A percentile compares a stretch with the other conserved stretches of the same genome.
Evolutionary conservation across 2,113 vertebrate genomes (phyloP).

Genomic region (Sapajus apella): DNA sequence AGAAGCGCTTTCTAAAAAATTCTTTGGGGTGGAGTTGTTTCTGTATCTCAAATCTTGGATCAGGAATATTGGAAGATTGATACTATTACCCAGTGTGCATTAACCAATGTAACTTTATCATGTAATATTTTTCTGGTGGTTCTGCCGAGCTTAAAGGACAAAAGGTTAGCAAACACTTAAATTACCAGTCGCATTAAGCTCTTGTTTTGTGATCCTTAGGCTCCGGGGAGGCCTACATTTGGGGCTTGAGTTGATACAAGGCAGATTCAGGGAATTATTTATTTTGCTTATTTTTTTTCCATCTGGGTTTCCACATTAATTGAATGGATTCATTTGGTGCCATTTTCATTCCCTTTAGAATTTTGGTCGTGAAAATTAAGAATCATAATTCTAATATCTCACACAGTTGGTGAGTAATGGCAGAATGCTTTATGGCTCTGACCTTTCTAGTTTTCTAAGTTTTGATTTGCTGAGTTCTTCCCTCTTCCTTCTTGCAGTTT

Average conservation of each 20-base stretch:
- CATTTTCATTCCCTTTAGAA: constrained; percentile 65
- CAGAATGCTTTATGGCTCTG: constrained; percentile 68
- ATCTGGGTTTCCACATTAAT: constrained; percentile 71
- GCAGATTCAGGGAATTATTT: constrained; percentile 72
- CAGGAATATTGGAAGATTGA: background rate
- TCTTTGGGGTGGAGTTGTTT: background rate
- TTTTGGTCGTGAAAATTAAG: constrained; percentile 70
- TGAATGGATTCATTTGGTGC: constrained; percentile 77
- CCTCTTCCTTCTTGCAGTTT: constrained; percentile 62
- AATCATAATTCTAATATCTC: constrained; percentile 69
- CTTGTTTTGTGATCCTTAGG: constrained; percentile 35
- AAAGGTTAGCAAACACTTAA: constrained; percentile 63
- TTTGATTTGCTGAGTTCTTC: constrained; percentile 72
- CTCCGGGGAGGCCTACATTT: constrained; percentile 56
- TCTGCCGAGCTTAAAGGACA: constrained; percentile 24
- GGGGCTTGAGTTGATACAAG: constrained; percentile 62
- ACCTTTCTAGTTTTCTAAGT: constrained; percentile 69
- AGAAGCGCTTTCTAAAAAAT: background rate
- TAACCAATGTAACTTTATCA: background rate
- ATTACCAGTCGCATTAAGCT: constrained; percentile 37
- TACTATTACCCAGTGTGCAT: background rate
- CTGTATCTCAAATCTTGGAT: background rate
- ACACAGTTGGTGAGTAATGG: constrained; percentile 69
- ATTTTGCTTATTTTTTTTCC: constrained; percentile 64
- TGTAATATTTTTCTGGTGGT: constrained; percentile 28